Percentiles rank a stretch among this genome's conserved stretches.
Conservation (phyloP, 2,113 vertebrate species). For the Struthidea cinerea region DNA sequence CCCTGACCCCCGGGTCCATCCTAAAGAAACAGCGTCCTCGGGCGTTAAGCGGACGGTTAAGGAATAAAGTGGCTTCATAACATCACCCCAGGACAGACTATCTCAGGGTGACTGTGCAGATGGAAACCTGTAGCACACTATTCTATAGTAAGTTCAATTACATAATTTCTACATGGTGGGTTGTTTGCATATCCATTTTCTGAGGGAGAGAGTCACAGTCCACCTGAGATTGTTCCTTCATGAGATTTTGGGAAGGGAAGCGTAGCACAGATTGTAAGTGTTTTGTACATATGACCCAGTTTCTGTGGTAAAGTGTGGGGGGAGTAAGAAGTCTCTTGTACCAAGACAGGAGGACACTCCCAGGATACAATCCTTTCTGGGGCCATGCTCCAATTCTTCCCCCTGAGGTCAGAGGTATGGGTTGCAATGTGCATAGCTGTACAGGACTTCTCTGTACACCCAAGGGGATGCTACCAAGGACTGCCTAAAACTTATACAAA, state of each 20-base stretch:
- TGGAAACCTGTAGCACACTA: neutral
- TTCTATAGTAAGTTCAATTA: neutral
- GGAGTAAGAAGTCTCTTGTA: neutral
- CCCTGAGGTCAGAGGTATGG: neutral
- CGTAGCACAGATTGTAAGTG: fast-evolving
- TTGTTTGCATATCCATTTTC: neutral
- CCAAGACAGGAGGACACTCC: neutral
- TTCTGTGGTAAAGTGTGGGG: fast-evolving
- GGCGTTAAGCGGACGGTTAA: too few species aligned
- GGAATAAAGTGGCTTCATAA: too few species aligned
- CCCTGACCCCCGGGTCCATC: too few species aligned
- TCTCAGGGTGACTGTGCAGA: neutral
- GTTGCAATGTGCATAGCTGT: neutral
- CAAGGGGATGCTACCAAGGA: neutral
- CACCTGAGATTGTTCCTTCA: neutral
- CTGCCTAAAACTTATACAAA: neutral
- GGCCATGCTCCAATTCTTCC: fast-evolving
- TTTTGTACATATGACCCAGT: neutral
- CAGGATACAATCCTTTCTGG: neutral
- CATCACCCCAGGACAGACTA: too few species aligned
- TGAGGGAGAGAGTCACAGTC: neutral
- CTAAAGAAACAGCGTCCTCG: too few species aligned
- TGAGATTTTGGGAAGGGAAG: neutral
- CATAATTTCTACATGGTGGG: fast-evolving
- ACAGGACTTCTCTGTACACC: neutral